Percentiles rank a stretch among this genome's conserved stretches.
Conservation (phyloP, 2,888 invertebrate genomes). For the Urechis unicinctus region DNA sequence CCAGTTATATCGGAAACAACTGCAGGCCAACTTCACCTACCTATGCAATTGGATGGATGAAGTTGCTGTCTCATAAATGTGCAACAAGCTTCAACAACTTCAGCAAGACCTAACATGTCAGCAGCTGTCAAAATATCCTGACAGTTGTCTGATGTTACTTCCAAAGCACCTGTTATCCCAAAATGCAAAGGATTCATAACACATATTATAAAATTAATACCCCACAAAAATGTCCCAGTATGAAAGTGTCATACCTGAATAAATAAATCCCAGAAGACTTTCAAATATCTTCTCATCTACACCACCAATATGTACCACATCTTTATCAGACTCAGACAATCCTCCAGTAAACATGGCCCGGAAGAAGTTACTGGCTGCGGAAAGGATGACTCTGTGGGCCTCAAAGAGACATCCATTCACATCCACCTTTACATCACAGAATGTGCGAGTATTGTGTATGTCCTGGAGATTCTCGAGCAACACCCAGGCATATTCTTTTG, state of each 20-base stretch:
- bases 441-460: not conserved
- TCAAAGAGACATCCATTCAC: constrained; percentile 3
- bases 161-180: constrained; percentile 30
- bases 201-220: not conserved
- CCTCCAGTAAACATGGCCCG: constrained; percentile 56
- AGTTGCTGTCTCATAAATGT: constrained; percentile 78
- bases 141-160: constrained; percentile 64
- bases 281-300: constrained; percentile 64
- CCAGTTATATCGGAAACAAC: too few relatives aligned
- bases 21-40: too few relatives aligned
- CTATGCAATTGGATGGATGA: constrained; percentile 80
- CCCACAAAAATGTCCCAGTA: not conserved
- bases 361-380: constrained; percentile 14
- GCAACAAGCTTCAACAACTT: constrained; percentile 76
- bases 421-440: not conserved
- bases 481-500: too few relatives aligned
- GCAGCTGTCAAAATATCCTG: constrained; percentile 83
- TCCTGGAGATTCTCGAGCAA: not conserved
- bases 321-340: constrained; percentile 73
- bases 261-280: constrained; percentile 77
- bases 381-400: constrained; percentile 12
- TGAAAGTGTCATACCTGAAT: constrained; percentile 62
- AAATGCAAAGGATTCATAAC: not conserved
- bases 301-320: constrained; percentile 68
- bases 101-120: constrained; percentile 82